phyloP scores from a whole-genome alignment of 53 echinoderm and acorn worm genomes.

The Stichopus horrens region DNA sequence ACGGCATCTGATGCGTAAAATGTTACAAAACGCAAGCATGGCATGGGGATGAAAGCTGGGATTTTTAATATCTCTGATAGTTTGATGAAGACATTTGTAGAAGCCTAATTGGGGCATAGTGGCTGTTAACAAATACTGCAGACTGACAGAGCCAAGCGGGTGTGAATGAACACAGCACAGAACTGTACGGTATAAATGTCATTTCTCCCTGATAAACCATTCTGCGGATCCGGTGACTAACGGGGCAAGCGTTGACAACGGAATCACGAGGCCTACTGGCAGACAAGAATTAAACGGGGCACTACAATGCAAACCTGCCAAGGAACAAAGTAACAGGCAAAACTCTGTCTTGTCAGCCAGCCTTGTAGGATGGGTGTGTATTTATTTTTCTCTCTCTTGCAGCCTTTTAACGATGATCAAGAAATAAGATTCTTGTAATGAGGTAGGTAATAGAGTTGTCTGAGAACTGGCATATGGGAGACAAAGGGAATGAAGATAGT shows the following conservation, averaged over 20 bases:
- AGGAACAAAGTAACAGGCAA: no score
- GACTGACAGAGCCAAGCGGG: slow-evolving; percentile 18
- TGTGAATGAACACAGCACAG: slow-evolving; percentile 35
- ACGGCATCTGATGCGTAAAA: slow-evolving; percentile 34
- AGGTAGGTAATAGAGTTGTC: no score
- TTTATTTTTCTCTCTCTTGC: no score
- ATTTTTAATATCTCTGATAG: not conserved
- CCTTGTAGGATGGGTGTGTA: no score
- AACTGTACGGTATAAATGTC: slow-evolving; percentile 35
- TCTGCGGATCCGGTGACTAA: not conserved
- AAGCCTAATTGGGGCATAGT: slow-evolving; percentile 45
- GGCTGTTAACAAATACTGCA: slow-evolving; percentile 16
- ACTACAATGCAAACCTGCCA: no score
- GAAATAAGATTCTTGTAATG: no score
- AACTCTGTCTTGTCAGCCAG: no score
- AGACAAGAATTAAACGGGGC: no score
- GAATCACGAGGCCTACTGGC: no score
- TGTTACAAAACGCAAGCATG: slow-evolving; percentile 4
- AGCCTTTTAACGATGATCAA: no score
- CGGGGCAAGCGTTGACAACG: not conserved
- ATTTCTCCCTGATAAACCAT: not conserved
- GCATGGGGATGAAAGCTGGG: not conserved
- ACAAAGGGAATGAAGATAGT: no score
- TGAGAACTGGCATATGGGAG: no score
- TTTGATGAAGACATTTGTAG: slow-evolving; percentile 45